phyloP scores from a whole-genome alignment of 2,888 invertebrate genomes.

The Lasioglossum vierecki region DNA sequence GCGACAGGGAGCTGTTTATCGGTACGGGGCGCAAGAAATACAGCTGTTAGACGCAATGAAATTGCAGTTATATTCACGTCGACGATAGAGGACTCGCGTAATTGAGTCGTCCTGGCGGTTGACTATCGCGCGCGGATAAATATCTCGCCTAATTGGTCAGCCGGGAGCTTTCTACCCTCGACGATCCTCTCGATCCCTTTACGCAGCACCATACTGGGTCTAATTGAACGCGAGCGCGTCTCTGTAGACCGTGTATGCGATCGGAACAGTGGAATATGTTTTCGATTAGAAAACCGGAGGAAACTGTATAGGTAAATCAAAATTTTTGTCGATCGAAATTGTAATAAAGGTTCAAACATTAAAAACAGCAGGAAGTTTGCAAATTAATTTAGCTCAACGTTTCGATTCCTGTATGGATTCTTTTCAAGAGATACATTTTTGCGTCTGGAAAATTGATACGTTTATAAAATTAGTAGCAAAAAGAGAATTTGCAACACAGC shows the following conservation, averaged over 20 bases:
- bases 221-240: constrained; percentile 24
- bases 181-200: not conserved
- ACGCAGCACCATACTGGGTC: not conserved
- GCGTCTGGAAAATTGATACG: no score
- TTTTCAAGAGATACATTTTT: no score
- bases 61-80: constrained; percentile 37
- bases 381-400: no score
- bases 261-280: not conserved
- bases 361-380: no score
- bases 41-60: constrained; percentile 42
- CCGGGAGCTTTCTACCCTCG: constrained; percentile 35
- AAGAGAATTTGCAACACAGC: no score
- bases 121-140: constrained; percentile 44
- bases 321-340: no score
- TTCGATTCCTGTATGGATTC: no score
- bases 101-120: constrained; percentile 44
- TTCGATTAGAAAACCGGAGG: no score
- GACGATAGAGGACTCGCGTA: constrained; percentile 37
- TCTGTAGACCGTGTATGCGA: not conserved
- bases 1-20: constrained; percentile 24
- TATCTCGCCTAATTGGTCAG: constrained; percentile 42
- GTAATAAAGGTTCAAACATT: no score
- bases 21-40: constrained; percentile 19
- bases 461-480: no score
- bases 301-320: not conserved